A percentile compares a stretch with the other conserved stretches of the same genome.
These are phyloP conservation scores for Morelia viridis DNA, from an alignment of 2,797 vertebrate species.

Conservation along the genomic window DNA sequence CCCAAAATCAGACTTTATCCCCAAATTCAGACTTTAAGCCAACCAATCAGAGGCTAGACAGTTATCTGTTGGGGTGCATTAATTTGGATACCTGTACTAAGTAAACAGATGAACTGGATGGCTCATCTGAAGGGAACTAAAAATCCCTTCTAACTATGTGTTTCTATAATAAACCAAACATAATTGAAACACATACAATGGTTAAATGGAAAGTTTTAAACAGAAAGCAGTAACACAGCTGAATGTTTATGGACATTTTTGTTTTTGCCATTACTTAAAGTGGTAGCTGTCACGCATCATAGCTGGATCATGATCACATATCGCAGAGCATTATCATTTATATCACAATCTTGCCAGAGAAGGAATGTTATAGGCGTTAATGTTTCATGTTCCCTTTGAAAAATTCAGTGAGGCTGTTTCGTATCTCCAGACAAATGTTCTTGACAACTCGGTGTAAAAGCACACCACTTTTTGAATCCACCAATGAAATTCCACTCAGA, in stretches of 20 bases:
- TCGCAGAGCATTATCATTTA: constrained; percentile 31
- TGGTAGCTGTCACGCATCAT: constrained; percentile 7
- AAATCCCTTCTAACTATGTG: not conserved
- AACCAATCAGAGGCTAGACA: no score
- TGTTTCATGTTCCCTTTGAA: constrained; percentile 25
- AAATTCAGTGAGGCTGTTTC: not conserved
- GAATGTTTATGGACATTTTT: constrained; percentile 4
- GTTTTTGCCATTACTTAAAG: constrained; percentile 1
- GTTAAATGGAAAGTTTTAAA: not conserved
- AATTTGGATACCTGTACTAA: no score
- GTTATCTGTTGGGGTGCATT: no score
- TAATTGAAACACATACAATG: not conserved
- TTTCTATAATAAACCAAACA: not conserved
- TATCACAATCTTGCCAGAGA: constrained; percentile 8
- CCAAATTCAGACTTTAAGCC: not conserved
- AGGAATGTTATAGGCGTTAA: constrained; percentile 4
- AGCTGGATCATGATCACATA: constrained; percentile 25
- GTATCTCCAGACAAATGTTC: constrained; percentile 10
- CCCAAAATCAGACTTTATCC: not conserved
- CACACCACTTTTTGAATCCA: not conserved
- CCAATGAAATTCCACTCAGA: not conserved
- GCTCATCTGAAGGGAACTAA: not conserved
- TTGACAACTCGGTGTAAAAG: not conserved
- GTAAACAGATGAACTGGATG: not conserved
- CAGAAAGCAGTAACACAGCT: constrained; percentile 1